Conservation (phyloP, 2,888 invertebrate species). For the Platycnemis pennipes region DNA sequence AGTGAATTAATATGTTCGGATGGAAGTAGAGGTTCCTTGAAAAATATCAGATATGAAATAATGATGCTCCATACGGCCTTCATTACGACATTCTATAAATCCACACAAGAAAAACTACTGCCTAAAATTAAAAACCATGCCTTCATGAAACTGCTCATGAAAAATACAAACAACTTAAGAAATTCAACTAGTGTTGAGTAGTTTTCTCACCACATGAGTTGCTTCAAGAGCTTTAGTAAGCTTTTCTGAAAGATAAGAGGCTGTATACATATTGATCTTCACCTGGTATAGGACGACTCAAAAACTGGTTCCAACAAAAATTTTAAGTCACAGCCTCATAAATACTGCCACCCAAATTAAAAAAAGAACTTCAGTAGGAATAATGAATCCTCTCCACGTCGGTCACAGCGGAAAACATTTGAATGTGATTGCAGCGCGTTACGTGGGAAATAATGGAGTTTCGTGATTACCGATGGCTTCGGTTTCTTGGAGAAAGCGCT, state of each 20-base stretch:
- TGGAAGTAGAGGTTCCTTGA: no score
- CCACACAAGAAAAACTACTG: background rate
- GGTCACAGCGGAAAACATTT: background rate
- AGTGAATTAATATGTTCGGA: no score
- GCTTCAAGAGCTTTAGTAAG: slow-evolving; percentile 85
- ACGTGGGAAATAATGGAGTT: background rate
- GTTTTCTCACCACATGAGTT: slow-evolving; percentile 85
- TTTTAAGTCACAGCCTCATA: background rate
- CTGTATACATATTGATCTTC: slow-evolving; percentile 71
- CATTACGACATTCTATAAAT: no score
- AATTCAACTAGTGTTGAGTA: background rate
- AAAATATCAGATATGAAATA: no score
- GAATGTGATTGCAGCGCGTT: background rate
- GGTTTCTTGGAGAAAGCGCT: background rate
- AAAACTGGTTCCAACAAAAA: background rate
- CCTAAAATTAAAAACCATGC: background rate
- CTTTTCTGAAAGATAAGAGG: slow-evolving; percentile 84
- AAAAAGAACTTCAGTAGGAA: background rate
- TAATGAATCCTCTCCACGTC: background rate
- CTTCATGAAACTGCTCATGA: background rate
- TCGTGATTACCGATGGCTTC: background rate
- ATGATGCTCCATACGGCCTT: no score
- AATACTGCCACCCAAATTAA: background rate
- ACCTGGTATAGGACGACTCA: slow-evolving; percentile 33
- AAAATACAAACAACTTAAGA: background rate